Conservation (phyloP, 2,113 vertebrate genomes). For the Empidonax traillii region DNA sequence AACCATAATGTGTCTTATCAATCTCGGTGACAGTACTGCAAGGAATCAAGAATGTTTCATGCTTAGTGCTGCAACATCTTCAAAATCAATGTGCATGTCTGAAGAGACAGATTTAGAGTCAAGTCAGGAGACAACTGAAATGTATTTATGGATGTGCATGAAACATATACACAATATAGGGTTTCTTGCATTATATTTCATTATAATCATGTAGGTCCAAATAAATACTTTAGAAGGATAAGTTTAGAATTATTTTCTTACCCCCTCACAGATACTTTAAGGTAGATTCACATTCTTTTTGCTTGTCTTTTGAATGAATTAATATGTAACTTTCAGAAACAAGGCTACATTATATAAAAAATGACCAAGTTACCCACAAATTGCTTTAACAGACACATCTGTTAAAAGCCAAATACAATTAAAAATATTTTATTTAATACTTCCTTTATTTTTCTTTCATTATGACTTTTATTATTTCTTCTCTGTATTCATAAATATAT, state of each 20-base stretch:
- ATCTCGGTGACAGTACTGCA: conserved; percentile 23
- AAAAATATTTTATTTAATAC: not conserved
- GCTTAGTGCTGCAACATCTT: not conserved
- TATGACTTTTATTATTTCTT: not conserved
- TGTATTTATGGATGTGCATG: not conserved
- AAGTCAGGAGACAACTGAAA: not conserved
- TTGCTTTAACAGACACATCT: not conserved
- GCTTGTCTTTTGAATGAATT: not conserved
- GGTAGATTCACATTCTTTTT: not conserved
- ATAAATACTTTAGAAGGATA: not conserved
- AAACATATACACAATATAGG: not conserved
- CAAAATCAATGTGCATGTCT: conserved; percentile 1
- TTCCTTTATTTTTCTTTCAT: not conserved
- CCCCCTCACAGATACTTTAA: not conserved
- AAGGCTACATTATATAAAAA: not conserved
- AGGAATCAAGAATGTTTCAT: not conserved
- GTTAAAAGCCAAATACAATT: not conserved
- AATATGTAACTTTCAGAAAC: not conserved
- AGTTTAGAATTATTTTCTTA: not conserved
- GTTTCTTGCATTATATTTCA: not conserved
- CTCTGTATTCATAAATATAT: not conserved
- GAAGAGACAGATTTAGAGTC: not conserved
- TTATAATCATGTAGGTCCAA: not conserved
- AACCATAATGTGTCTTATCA: conserved; percentile 23
- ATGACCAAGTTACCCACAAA: not conserved